Conservation (phyloP, 2,797 vertebrate species). For the Nasua narica region DNA sequence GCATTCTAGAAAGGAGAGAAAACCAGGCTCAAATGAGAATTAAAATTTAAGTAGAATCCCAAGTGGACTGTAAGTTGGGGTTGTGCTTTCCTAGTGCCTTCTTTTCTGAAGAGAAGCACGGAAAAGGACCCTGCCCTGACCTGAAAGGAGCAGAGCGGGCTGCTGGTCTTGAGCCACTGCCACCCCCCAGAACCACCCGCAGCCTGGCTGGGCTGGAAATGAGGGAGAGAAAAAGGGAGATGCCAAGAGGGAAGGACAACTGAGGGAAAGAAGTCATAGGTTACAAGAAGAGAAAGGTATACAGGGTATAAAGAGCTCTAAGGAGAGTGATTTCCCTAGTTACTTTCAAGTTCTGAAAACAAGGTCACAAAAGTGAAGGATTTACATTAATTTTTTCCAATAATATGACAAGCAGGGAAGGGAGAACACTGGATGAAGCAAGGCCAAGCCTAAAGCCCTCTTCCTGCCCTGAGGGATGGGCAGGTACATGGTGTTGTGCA, state of each 20-base stretch:
- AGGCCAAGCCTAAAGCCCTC: background rate
- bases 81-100: background rate
- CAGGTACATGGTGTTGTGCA: too few species aligned
- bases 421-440: background rate
- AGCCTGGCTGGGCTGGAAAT: background rate
- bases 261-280: background rate
- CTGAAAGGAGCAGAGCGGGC: background rate
- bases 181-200: background rate
- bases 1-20: background rate
- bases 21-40: background rate
- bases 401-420: too few species aligned
- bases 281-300: background rate
- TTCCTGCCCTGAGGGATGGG: too few species aligned
- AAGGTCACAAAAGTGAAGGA: background rate
- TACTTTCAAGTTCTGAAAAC: background rate
- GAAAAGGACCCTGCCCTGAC: background rate
- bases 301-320: background rate
- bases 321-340: background rate
- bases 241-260: background rate
- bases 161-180: background rate
- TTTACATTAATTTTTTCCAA: background rate
- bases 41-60: background rate
- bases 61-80: too few species aligned
- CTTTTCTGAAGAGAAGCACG: background rate
- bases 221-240: background rate